Base-by-base conservation (phyloP, 2,797 vertebrate genomes). In the Dipus sagitta region DNA sequence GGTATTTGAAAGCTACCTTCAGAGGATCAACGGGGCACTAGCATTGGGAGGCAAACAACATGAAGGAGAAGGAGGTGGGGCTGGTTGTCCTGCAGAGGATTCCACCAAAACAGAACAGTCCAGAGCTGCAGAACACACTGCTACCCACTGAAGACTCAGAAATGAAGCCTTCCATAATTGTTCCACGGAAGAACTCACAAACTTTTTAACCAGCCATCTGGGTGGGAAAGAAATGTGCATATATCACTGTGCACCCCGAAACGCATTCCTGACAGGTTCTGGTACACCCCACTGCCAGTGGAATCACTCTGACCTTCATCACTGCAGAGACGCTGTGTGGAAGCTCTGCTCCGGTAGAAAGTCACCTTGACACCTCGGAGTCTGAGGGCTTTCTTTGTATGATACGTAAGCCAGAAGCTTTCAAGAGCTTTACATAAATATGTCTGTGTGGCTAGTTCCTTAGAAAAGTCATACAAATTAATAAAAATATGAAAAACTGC, bases 1-100 rank as follows among this genome's bases (percentile, higher is more conserved):
- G 96, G 90, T 96, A 97, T 97, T 97, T 97, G 94, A 96, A 96
- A 98, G 81, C 86, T 74, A 95, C 95, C 95, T 12, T 3, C 94
- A 92, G 76, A 87, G 82, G 77, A 94, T 96, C 91, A 64, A 32
- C 38, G 4, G 80, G 86, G 65, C 20, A 32, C 0, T 0, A 0
- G 90, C 70, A 83, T 84, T 28, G 83, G 85, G 93, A 89, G 71
- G 89, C 80, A 90, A 90, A 76, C 30, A 80, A 26, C 65, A 42
- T 72, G 21, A 26, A 9, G 20, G 15, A 7, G 7, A 17, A 0
- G 4, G 65, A 65, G 6, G 3, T 2, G 30, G 70, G 24, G 1
- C 10, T 58, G 24, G 1, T 14, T 58, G 13, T 23, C 21, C 90
- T 28, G 34, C 26, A 65, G 21, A 71, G 86, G 84, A 83, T 80